Evolutionary conservation across 2,797 vertebrate genomes (phyloP).

Genomic region (Gadopsis marmoratus): DNA sequence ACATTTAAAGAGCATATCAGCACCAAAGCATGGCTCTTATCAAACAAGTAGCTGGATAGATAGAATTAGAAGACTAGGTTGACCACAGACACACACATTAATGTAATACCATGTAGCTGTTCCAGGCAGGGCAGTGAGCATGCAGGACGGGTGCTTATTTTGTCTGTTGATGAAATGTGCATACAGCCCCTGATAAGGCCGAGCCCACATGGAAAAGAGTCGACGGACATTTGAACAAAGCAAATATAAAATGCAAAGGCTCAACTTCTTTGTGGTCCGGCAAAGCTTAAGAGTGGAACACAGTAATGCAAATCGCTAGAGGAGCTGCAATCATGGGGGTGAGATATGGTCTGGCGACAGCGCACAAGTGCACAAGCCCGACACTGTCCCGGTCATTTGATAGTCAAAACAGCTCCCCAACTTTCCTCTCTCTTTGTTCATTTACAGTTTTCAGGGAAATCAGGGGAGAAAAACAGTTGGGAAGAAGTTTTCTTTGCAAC

Average conservation of each 20-base stretch:
- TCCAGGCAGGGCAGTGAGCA: neutral
- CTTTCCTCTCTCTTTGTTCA: conserved; percentile 82
- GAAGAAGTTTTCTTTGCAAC: conserved; percentile 43
- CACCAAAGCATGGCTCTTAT: conserved; percentile 36
- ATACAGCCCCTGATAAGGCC: conserved; percentile 68
- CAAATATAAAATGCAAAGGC: conserved; percentile 84
- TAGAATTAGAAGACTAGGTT: neutral
- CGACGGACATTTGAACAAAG: conserved; percentile 78
- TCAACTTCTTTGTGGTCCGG: conserved; percentile 78
- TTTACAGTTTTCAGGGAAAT: conserved; percentile 87
- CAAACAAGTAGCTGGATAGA: neutral
- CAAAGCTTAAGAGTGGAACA: conserved; percentile 69
- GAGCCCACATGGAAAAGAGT: conserved; percentile 63
- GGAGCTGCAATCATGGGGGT: conserved; percentile 76
- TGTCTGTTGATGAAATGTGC: conserved; percentile 76
- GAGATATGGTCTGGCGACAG: conserved; percentile 74
- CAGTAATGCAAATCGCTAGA: conserved; percentile 85
- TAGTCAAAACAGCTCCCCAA: conserved; percentile 82
- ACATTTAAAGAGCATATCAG: conserved; percentile 33
- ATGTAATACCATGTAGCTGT: neutral
- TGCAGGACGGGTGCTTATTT: conserved; percentile 35
- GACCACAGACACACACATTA: neutral
- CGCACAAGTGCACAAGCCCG: conserved; percentile 59
- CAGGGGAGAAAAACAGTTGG: conserved; percentile 71
- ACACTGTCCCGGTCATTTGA: conserved; percentile 82